Percentiles rank a stretch among this genome's conserved stretches.
These are phyloP conservation scores for Sialia sialis DNA, from an alignment of 2,113 vertebrate species.

Conservation along the genomic window DNA sequence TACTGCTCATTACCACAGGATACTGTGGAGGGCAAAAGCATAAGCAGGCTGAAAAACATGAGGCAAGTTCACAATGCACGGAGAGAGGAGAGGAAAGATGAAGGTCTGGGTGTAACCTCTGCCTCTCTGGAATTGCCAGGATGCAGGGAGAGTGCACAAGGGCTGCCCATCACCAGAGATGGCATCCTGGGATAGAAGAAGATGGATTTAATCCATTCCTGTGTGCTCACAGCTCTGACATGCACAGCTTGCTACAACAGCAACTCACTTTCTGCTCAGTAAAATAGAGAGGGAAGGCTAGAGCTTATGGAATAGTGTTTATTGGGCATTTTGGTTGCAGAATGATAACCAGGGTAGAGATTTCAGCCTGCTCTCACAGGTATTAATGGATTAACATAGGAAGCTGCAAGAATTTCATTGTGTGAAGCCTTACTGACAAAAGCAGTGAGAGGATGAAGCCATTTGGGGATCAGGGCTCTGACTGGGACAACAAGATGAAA, in stretches of 20 bases:
- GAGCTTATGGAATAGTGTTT: not conserved
- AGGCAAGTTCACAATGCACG: not conserved
- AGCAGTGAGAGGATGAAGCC: not conserved
- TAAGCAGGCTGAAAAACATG: not conserved
- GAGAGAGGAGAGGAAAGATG: not conserved
- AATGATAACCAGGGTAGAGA: not conserved
- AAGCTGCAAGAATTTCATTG: not conserved
- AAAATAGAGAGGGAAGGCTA: not conserved
- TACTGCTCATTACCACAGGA: not conserved
- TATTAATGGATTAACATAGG: conserved; percentile 43
- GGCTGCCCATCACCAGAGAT: not conserved
- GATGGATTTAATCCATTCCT: not conserved
- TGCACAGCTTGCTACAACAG: not conserved
- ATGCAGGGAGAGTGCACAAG: not conserved
- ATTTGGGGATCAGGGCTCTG: not conserved
- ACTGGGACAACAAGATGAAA: conserved; percentile 2
- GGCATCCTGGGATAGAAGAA: not conserved
- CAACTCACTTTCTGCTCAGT: not conserved
- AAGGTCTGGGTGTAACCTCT: not conserved
- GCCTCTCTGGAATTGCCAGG: not conserved
- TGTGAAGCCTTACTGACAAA: conserved; percentile 8
- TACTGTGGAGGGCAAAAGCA: not conserved
- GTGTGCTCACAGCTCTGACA: not conserved
- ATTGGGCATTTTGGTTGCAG: not conserved
- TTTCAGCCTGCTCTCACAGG: not conserved